phyloP scores from a whole-genome alignment of 1,140 invertebrate species.

The Helicoverpa armigera region DNA sequence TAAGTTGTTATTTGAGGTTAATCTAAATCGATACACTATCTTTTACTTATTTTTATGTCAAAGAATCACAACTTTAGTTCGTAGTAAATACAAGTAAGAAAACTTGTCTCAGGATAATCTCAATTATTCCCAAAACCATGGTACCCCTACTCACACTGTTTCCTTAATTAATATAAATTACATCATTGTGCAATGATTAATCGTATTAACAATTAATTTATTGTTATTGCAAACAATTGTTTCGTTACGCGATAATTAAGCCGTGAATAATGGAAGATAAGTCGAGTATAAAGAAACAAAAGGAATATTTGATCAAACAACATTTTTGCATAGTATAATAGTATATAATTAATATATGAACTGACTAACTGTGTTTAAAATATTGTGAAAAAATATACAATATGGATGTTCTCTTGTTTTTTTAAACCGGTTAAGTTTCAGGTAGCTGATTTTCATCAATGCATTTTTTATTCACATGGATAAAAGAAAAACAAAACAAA shows the following conservation, averaged over 20 bases:
- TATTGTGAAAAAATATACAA: too few species aligned
- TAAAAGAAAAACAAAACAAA: too few species aligned
- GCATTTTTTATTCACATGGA: too few species aligned
- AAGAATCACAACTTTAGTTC: background rate
- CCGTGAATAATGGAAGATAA: background rate
- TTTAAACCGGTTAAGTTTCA: too few species aligned
- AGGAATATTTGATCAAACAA: background rate
- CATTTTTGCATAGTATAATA: background rate
- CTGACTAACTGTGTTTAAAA: too few species aligned
- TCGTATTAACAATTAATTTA: slow-evolving; percentile 55
- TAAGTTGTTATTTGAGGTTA: too few species aligned
- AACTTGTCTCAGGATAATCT: slow-evolving; percentile 6
- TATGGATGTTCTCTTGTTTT: too few species aligned
- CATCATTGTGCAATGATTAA: slow-evolving; percentile 72
- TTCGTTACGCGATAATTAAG: slow-evolving; percentile 31
- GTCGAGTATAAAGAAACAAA: background rate
- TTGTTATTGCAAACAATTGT: slow-evolving; percentile 38
- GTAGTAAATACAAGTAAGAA: too few species aligned
- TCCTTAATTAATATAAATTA: slow-evolving; percentile 75
- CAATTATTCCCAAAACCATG: slow-evolving; percentile 40
- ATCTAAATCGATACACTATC: too few species aligned
- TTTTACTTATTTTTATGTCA: background rate
- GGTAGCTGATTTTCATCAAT: too few species aligned
- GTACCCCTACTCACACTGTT: slow-evolving; percentile 58
- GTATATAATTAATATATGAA: background rate